Base-by-base conservation (phyloP, 2,113 vertebrate species). In the Chamaetylas fuelleborni region DNA sequence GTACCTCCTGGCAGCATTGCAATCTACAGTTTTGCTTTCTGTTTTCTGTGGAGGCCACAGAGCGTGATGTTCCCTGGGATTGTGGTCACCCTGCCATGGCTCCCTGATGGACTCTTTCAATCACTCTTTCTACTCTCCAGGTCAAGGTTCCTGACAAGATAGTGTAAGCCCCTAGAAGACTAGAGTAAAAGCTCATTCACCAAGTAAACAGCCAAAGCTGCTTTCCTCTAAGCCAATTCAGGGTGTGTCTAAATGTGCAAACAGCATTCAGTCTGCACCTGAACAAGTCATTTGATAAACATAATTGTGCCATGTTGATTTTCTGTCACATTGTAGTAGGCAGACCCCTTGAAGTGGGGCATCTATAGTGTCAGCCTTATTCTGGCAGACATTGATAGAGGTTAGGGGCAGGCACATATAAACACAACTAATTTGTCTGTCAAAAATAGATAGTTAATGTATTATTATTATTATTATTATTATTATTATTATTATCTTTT, bases 51-150 rank as follows among this genome's bases (percentile, higher is more conserved):
- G 42, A 84, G 25, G 14, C 42, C 57, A 16, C 9, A 23, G 5
- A 53, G 20, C 2, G 0, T 20, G 0, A 0, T 22, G 19, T 72
- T 86, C 20, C 29, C 43, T 6, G 2, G 9, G 23, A 16, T 29
- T 50, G 33, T 4, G 1, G 28, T 83, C 43, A 45, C 7, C 9
- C 38, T 83, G 9, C 29, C 2, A 0, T 47, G 11, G 40, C 29
- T 79, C 33, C 19, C 3, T 64, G 28, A 9, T 38, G 43, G 26
- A 29, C 26, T 67, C 5, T 48, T 65, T 42, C 19, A 51, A 33
- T 66, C 58, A 36, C 16, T 61, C 5, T 72, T 15, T 9, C 12
- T 31, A 5, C 14, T 62, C 9, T 56, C 12, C 31, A 43, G 22
- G 33, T 81, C 12, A 40, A 13, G 9, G 3, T 29, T 76, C 61